phyloP scores from a whole-genome alignment of 2,888 invertebrate species.

The Dolichopus griseipennis region DNA sequence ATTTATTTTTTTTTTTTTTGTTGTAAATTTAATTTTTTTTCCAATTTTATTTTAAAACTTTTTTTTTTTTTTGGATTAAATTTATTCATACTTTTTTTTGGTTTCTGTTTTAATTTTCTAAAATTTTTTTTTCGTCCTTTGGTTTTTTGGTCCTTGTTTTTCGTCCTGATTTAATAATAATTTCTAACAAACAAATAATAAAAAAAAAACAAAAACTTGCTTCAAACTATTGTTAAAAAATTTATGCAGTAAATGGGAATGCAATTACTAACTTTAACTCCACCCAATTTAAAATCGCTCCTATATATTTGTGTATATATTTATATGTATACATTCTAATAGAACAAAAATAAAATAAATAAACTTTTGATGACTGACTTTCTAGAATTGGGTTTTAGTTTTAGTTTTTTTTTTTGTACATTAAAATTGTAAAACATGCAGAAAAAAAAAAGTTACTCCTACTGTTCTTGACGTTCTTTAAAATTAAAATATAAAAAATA shows the following conservation, averaged over 20 bases:
- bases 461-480: too few relatives aligned
- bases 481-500: too few relatives aligned
- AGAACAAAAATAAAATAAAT: too few relatives aligned
- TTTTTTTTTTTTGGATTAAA: neutral
- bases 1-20: slow-evolving; percentile 8
- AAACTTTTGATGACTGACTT: too few relatives aligned
- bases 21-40: slow-evolving; percentile 18
- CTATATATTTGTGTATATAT: too few relatives aligned
- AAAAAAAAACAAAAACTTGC: too few relatives aligned
- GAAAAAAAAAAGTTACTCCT: too few relatives aligned
- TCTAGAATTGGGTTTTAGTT: too few relatives aligned
- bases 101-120: slow-evolving; percentile 25
- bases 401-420: too few relatives aligned
- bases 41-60: neutral
- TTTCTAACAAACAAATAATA: neutral
- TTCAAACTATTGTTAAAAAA: slow-evolving; percentile 1
- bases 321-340: too few relatives aligned
- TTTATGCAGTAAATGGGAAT: slow-evolving; percentile 2
- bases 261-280: slow-evolving; percentile 7
- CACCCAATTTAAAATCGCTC: neutral
- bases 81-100: slow-evolving; percentile 23
- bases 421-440: too few relatives aligned
- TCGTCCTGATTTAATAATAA: neutral
- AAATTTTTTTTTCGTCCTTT: slow-evolving; percentile 17
- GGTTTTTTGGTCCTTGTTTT: slow-evolving; percentile 11